These are phyloP conservation scores for Grus americana DNA, from an alignment of 2,113 vertebrate genomes.

Conservation along the genomic window DNA sequence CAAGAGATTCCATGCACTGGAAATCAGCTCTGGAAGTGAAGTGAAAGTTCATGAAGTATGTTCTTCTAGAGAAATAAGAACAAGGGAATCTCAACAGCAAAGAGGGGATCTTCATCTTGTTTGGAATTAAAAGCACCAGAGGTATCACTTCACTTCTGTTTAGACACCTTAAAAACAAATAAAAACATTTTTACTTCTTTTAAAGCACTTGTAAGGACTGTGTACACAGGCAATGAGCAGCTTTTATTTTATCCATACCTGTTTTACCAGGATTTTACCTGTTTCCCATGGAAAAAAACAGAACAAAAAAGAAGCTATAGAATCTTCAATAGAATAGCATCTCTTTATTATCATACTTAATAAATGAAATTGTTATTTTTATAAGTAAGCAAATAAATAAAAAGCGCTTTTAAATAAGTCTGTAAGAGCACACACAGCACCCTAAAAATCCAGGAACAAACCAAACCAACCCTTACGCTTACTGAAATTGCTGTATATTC, in stretches of 20 bases:
- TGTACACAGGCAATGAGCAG: rapidly evolving
- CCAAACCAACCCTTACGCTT: rapidly evolving
- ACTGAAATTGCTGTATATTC: rapidly evolving
- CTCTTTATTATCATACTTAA: not conserved
- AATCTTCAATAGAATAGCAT: not conserved
- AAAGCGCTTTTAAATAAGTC: not conserved
- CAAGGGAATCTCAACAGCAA: slow-evolving; percentile 27
- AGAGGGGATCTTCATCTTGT: slow-evolving; percentile 63
- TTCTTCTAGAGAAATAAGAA: slow-evolving; percentile 12
- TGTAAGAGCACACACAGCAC: rapidly evolving
- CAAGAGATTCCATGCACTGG: rapidly evolving
- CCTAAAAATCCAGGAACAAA: not conserved
- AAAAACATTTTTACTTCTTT: not conserved
- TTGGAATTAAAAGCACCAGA: not conserved
- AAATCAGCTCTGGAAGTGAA: not conserved
- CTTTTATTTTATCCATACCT: not conserved
- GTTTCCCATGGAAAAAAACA: not conserved
- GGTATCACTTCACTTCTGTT: not conserved
- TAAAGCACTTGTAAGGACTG: not conserved
- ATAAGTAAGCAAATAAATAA: not conserved
- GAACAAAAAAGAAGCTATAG: rapidly evolving
- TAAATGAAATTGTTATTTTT: rapidly evolving
- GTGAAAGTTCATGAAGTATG: not conserved
- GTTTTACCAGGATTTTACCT: not conserved
- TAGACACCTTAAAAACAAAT: slow-evolving; percentile 25